Base-by-base conservation (phyloP, 1,140 invertebrate species). In the Onthophagus taurus region DNA sequence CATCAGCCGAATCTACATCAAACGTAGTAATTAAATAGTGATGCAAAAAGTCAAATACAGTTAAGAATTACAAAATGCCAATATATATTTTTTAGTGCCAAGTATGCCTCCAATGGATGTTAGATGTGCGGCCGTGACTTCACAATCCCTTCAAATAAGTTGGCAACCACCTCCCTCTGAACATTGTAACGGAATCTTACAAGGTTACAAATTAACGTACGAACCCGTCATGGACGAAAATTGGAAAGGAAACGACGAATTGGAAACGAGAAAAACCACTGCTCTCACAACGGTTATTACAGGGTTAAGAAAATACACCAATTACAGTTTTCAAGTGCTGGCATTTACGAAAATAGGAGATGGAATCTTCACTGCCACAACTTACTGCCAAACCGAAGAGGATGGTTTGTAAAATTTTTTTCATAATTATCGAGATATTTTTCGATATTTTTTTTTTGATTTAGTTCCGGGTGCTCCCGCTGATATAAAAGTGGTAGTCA, bases 301-400 rank as follows among this genome's bases (percentile, higher is more conserved):
- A 0, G 76, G 76, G 1, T 58, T 85, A n/a, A 69, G 74, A 43
- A 85, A 82, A 51, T 89, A 76, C 58, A 85, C 85, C 3, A 92
- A 91, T 66, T 93, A 92, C 64, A 89, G 82, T 54, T 74, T 92
- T 31, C 83, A 88, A 63, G 79, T 91, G 0, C 55, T 88, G 43
- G 86, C 86, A 1, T 86, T 75, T 60, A 92, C 87, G 0, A 73
- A 81, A 58, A 80, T 85, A 51, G 89, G 89, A 0, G 83, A 88
- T 56, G 88, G 89, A 1, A 71, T 78, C 5, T 61, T 78, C 5
- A 81, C 83, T 3, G 62, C 72, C 36, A 72, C 82, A 0, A 72
- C 82, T 14, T 85, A 75, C 54, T 88, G 88, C 52, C 76, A 78
- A 50, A 92, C 89, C 2, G 78, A 85, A 44, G 84, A 91, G 69